Conservation (phyloP, 2,888 invertebrate species). For the Uloborus plumipes region DNA sequence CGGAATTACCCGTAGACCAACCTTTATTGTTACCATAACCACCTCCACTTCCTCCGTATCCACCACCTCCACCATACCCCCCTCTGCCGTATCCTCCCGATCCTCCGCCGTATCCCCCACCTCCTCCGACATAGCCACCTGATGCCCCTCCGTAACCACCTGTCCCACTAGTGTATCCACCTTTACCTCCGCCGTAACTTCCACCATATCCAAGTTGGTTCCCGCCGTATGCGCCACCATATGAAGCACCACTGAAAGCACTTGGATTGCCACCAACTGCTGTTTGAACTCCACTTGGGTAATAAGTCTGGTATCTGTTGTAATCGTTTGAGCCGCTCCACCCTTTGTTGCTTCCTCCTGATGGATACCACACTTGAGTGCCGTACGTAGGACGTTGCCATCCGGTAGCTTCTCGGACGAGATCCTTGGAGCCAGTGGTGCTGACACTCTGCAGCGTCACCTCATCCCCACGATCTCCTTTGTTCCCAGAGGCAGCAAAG, state of each 20-base stretch:
- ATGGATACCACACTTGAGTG: constrained; percentile 33
- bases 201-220: constrained; percentile 10
- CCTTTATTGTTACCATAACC: constrained; percentile 25
- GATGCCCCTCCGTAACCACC: constrained; percentile 21
- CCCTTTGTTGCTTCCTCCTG: constrained; percentile 10
- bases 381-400: constrained; percentile 40
- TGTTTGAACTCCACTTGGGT: not conserved
- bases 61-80: not conserved
- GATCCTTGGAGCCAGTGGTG: constrained; percentile 35
- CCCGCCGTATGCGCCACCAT: constrained; percentile 2
- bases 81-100: constrained; percentile 25
- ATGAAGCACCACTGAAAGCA: not conserved
- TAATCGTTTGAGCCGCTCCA: not conserved
- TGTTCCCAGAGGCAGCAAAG: constrained; percentile 2
- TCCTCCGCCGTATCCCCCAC: not conserved
- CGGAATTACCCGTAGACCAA: not conserved
- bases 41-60: constrained; percentile 14
- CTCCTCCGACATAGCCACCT: not conserved
- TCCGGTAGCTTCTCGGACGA: constrained; percentile 44
- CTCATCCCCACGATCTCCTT: constrained; percentile 44
- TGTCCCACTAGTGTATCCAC: constrained; percentile 25
- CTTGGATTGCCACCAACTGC: not conserved
- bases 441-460: constrained; percentile 21
- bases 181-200: constrained; percentile 38
- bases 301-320: not conserved